Evolutionary conservation across 2,888 invertebrate genomes (phyloP).

Genomic region (Schrankia costaestrigalis): DNA sequence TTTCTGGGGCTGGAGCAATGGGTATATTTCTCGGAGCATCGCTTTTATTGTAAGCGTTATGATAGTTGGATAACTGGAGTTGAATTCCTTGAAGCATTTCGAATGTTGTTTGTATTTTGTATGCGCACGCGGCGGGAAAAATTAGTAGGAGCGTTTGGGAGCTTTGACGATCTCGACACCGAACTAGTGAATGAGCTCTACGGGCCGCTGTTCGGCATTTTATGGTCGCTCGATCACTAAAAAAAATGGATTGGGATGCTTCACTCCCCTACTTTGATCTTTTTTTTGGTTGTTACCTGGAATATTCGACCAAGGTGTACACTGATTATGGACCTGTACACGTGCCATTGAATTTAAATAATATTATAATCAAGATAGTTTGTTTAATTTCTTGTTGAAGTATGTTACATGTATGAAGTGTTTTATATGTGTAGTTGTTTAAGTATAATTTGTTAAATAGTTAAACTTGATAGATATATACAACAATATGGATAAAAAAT

Average conservation of each 20-base stretch:
- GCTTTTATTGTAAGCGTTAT: constrained; percentile 33
- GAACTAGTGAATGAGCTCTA: constrained; percentile 61
- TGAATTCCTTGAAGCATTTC: constrained; percentile 54
- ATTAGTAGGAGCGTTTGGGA: constrained; percentile 32
- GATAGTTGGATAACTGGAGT: constrained; percentile 36
- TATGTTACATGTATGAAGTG: not conserved
- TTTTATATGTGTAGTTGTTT: too few species aligned
- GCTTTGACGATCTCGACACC: constrained; percentile 47
- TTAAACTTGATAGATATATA: too few species aligned
- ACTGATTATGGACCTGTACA: constrained; percentile 49
- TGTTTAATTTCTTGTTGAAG: not conserved
- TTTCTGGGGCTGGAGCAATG: constrained; percentile 78
- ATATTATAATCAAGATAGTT: constrained; percentile 41
- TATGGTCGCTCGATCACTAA: constrained; percentile 61
- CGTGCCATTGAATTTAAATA: constrained; percentile 68
- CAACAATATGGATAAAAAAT: too few species aligned
- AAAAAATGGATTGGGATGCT: constrained; percentile 66
- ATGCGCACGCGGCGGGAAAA: constrained; percentile 31
- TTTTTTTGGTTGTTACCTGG: constrained; percentile 70
- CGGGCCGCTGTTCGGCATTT: constrained; percentile 50
- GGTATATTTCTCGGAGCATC: constrained; percentile 63
- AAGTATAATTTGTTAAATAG: too few species aligned
- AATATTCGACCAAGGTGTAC: constrained; percentile 44
- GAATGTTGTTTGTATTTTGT: constrained; percentile 13
- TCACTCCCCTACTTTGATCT: constrained; percentile 57